Evolutionary conservation across 2,888 invertebrate species (phyloP).

Genomic region (Nemotelus pantherinus): DNA sequence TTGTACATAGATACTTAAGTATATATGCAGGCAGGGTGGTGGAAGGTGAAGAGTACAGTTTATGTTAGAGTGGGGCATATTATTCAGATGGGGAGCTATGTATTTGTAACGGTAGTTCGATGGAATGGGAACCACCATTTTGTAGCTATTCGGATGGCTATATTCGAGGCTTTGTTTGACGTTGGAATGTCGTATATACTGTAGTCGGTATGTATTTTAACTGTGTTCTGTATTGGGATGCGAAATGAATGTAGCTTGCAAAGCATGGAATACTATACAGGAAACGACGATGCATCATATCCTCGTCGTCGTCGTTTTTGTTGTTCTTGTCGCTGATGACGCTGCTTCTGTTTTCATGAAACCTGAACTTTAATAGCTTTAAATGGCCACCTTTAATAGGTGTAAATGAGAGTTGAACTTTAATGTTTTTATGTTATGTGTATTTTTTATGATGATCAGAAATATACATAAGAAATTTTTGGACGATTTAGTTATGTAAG

Average conservation of each 20-base stretch:
- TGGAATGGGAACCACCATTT: slow-evolving; percentile 9
- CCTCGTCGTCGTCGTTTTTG: not conserved
- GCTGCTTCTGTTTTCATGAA: not conserved
- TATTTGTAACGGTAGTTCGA: not conserved
- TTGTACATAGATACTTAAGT: not conserved
- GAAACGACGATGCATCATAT: not conserved
- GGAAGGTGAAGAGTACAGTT: not conserved
- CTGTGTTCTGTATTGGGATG: not conserved
- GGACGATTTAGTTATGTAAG: too few relatives aligned
- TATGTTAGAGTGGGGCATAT: too few relatives aligned
- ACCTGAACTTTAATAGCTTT: slow-evolving; percentile 42
- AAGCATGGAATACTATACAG: not conserved
- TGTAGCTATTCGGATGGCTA: not conserved
- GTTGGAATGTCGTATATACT: too few relatives aligned
- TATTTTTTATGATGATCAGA: not conserved
- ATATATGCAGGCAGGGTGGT: not conserved
- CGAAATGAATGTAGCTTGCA: not conserved
- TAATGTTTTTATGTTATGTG: not conserved
- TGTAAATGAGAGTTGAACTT: slow-evolving; percentile 41
- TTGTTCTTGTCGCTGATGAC: too few relatives aligned
- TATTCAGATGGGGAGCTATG: slow-evolving; percentile 1
- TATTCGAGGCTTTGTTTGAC: too few relatives aligned
- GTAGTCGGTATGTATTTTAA: too few relatives aligned
- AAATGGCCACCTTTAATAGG: slow-evolving; percentile 40
- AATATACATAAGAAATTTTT: not conserved